These are phyloP conservation scores for Neosilurus mollespiculum DNA, from an alignment of 2,797 vertebrate genomes.

Conservation along the genomic window DNA sequence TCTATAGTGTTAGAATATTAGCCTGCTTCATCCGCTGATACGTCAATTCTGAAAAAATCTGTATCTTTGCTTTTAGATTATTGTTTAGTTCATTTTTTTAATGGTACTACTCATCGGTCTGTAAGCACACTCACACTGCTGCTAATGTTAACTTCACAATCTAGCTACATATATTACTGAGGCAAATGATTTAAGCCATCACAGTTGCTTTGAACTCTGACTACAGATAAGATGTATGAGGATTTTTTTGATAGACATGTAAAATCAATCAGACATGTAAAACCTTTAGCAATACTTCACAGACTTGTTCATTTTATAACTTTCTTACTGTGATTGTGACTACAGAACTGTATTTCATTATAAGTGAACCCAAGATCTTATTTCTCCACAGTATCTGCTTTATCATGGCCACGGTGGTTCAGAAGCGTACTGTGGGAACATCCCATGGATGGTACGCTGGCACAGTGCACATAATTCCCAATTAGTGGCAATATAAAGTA, in stretches of 20 bases:
- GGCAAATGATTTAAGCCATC: slow-evolving; percentile 5
- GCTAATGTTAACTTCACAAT: not conserved
- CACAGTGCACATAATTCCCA: not conserved
- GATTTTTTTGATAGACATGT: not conserved
- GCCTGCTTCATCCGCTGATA: slow-evolving; percentile 8
- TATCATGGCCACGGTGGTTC: not conserved
- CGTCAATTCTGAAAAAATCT: not conserved
- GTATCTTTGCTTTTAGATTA: not conserved
- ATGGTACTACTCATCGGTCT: not conserved
- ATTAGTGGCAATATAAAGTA: not conserved
- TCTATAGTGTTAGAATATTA: not conserved
- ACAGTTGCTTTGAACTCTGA: not conserved
- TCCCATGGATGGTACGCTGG: not conserved
- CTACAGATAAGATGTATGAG: not conserved
- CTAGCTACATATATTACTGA: not conserved
- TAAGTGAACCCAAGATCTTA: not conserved
- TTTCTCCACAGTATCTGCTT: not conserved
- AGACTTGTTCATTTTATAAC: not conserved
- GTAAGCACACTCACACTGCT: not conserved
- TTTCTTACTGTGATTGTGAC: not conserved
- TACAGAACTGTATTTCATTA: not conserved
- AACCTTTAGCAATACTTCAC: not conserved
- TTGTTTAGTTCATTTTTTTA: not conserved
- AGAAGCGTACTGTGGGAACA: not conserved
- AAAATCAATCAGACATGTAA: not conserved